Percentiles rank a stretch among this genome's conserved stretches.
These are phyloP conservation scores for Plecturocebus donacophilus DNA, from an alignment of 2,113 vertebrate genomes.

Conservation along the genomic window DNA sequence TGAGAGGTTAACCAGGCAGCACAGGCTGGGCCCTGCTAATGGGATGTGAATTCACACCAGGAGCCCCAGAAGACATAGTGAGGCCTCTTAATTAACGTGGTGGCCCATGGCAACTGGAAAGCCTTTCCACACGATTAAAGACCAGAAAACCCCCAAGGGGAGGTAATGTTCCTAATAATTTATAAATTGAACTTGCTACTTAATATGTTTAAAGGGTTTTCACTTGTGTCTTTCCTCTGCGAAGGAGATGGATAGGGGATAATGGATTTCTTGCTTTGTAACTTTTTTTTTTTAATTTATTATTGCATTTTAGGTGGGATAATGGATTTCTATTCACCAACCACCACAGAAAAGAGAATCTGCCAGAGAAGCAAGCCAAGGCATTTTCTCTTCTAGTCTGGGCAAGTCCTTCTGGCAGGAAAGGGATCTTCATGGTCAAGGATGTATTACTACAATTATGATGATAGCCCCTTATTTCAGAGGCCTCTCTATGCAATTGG, in stretches of 20 bases:
- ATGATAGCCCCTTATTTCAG: not conserved
- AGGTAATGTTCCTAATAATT: conserved; percentile 74
- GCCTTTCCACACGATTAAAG: conserved; percentile 67
- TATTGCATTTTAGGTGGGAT: not conserved
- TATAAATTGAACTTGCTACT: conserved; percentile 70
- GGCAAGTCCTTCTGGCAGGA: not conserved
- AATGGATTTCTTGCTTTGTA: conserved; percentile 31
- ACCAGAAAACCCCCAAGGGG: conserved; percentile 64
- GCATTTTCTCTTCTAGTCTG: not conserved
- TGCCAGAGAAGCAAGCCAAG: not conserved
- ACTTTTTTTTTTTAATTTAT: no score
- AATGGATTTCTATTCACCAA: conserved; percentile 43
- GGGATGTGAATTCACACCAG: not conserved
- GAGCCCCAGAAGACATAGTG: conserved; percentile 32
- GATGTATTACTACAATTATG: not conserved
- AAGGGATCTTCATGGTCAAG: conserved; percentile 29
- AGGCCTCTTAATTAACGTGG: conserved; percentile 69
- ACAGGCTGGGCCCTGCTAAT: not conserved
- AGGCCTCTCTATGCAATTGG: not conserved
- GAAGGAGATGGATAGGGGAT: conserved; percentile 34
- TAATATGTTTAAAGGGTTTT: conserved; percentile 60
- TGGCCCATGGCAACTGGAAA: conserved; percentile 68
- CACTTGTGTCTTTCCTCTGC: conserved; percentile 26
- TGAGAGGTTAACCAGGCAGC: not conserved
- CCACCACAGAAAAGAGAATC: not conserved